Conservation (phyloP, 2,888 invertebrate genomes). For the Dorcus parallelipipedus region DNA sequence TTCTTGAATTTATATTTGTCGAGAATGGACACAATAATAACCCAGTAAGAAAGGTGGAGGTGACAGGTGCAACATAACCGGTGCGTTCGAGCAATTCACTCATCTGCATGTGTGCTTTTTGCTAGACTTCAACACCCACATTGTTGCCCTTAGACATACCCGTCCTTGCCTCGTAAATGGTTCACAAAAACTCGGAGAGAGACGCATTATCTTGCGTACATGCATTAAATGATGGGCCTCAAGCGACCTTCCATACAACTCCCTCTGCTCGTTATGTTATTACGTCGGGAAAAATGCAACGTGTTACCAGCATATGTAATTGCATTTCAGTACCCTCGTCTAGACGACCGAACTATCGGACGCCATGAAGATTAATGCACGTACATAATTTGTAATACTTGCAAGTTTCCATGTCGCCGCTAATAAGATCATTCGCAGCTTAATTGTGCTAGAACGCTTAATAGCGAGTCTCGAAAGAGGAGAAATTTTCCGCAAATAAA, state of each 20-base stretch:
- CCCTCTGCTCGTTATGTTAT: conserved; percentile 33
- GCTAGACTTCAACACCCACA: conserved; percentile 14
- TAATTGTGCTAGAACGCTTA: too few relatives aligned
- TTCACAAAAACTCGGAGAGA: conserved; percentile 12
- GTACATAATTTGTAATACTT: not conserved
- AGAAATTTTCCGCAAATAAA: too few relatives aligned
- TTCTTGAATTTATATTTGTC: too few relatives aligned
- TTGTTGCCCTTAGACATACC: conserved; percentile 2
- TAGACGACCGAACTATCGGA: conserved; percentile 18
- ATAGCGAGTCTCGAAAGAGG: too few relatives aligned
- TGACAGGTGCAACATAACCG: conserved; percentile 27
- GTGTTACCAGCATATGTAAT: conserved; percentile 33
- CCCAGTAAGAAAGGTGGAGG: conserved; percentile 14
- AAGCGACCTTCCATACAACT: conserved; percentile 21
- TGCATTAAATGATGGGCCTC: conserved; percentile 18
- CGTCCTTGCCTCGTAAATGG: conserved; percentile 11
- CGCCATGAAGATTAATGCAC: conserved; percentile 1
- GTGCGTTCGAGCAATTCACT: conserved; percentile 20
- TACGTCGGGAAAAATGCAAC: conserved; percentile 32
- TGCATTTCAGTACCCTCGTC: conserved; percentile 27
- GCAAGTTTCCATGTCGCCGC: not conserved
- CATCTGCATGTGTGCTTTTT: conserved; percentile 26
- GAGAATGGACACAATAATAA: not conserved
- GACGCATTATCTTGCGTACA: conserved; percentile 9
- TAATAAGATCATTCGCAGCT: too few relatives aligned